phyloP scores from a whole-genome alignment of 64 coral and sea anemone species.

The Astreopora myriophthalma region DNA sequence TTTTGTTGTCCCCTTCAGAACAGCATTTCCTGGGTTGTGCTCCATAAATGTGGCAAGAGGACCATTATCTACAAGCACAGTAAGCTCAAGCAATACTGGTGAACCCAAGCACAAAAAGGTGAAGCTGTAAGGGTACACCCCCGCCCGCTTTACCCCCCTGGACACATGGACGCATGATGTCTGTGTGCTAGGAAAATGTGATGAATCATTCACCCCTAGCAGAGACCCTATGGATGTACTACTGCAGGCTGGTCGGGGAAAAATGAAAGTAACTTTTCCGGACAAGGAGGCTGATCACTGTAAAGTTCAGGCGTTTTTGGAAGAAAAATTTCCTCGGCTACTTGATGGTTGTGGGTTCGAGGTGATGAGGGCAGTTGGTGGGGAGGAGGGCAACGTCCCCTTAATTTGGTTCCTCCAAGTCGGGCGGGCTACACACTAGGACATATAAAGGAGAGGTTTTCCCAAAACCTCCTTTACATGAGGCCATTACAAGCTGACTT shows the following conservation, averaged over 20 bases:
- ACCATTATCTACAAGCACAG: not conserved
- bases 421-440: constrained; percentile 34
- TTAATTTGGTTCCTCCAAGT: constrained; percentile 31
- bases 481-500: constrained; percentile 55
- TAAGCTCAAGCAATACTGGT: not conserved
- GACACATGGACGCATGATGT: constrained; percentile 76
- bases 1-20: no score
- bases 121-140: not conserved
- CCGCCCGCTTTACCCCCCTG: not conserved
- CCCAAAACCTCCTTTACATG: constrained; percentile 31
- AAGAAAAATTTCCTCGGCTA: constrained; percentile 53
- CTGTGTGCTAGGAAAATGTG: constrained; percentile 10
- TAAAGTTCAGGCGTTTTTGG: constrained; percentile 1
- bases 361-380: constrained; percentile 48
- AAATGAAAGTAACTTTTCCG: constrained; percentile 64
- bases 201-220: constrained; percentile 31
- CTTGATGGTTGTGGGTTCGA: constrained; percentile 53
- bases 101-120: not conserved
- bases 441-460: constrained; percentile 45
- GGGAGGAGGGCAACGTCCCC: constrained; percentile 51
- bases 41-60: constrained; percentile 9
- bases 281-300: constrained; percentile 48
- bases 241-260: constrained; percentile 37
- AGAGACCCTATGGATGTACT: constrained; percentile 14
- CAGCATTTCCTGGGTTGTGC: constrained; percentile 47